Conservation (phyloP, 2,797 vertebrate species). For the Remorina albescens region DNA sequence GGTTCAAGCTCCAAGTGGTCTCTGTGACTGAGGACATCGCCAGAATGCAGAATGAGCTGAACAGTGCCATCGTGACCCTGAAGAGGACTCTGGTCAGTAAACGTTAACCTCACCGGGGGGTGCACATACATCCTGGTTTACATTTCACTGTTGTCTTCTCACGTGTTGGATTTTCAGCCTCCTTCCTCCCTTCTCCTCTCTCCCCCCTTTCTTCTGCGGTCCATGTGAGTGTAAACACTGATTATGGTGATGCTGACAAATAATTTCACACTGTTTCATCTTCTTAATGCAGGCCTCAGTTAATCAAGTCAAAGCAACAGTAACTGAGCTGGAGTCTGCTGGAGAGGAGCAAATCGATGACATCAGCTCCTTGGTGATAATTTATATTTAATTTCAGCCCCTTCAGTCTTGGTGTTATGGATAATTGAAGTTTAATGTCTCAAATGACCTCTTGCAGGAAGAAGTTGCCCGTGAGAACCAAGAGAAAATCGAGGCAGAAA, state of each 20-base stretch:
- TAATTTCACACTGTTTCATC: neutral
- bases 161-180: too few species aligned
- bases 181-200: neutral
- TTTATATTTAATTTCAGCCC: slow-evolving; percentile 1
- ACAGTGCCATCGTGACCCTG: slow-evolving; percentile 58
- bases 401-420: neutral
- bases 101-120: neutral
- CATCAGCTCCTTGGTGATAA: slow-evolving; percentile 61
- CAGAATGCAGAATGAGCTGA: slow-evolving; percentile 70
- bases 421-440: neutral
- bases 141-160: neutral
- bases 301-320: slow-evolving; percentile 56
- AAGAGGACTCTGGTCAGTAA: slow-evolving; percentile 63
- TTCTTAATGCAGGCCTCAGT: slow-evolving; percentile 40
- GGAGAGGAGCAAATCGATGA: slow-evolving; percentile 58
- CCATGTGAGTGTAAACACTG: neutral
- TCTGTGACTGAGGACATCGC: slow-evolving; percentile 70
- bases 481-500: slow-evolving; percentile 52
- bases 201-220: neutral
- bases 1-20: slow-evolving; percentile 72
- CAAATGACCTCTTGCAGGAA: slow-evolving; percentile 41
- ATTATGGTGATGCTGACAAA: neutral
- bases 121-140: neutral
- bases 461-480: slow-evolving; percentile 56
- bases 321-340: slow-evolving; percentile 58